Evolutionary conservation across 2,888 invertebrate genomes (phyloP), one percentile per base, ranked within the genome.

Genomic region (Thereva unica): DNA sequence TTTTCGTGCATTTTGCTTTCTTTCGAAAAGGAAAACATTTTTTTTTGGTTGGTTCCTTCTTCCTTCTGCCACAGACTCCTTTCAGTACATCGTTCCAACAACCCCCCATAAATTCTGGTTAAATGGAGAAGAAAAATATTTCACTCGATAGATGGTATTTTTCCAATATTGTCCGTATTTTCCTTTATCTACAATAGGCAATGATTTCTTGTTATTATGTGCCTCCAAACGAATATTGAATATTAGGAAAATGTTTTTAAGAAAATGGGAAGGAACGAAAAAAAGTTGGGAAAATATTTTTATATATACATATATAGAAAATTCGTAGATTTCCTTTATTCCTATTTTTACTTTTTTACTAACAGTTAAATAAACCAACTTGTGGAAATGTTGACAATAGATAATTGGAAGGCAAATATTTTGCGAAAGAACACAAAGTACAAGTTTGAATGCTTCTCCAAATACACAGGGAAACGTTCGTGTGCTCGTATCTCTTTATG

Each of bases 371-470:
- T 64, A 64, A 64, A 64, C 53, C 64, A 64, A 64, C 53, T 64
- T 64, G 64, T 64, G 53, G 64, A 52, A 64, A 10, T 64, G 64
- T 64, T 64, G 64, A 64, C 64, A 64, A 8, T 64, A 53, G 53
- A 64, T 64, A 64, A 64, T 64, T 64, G 64, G 53, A 53, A 64
- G 64, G 64, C 50, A 64, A 64, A 64, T 64, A 64, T 64, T 64
- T 64, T 53, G 10, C 38, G 8, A 44, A 7, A 45, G n/a, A 8
- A 44, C 37, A 64, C 49, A 50, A 61, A 61, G 38, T 23, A 41
- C 4, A 37, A 40, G 34, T 61, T 50, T 49, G 41, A 61, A 61
- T 37, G 40, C 41, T 41, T 23, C 40, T 61, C 61, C 41, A 61
- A 61, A 40, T 61, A 50, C 10, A 6, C 38, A 50, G 49, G 8